A percentile compares a stretch with the other conserved stretches of the same genome.
phyloP scores from a whole-genome alignment of 2,797 vertebrate genomes.

The Bryconaethiops microstoma region DNA sequence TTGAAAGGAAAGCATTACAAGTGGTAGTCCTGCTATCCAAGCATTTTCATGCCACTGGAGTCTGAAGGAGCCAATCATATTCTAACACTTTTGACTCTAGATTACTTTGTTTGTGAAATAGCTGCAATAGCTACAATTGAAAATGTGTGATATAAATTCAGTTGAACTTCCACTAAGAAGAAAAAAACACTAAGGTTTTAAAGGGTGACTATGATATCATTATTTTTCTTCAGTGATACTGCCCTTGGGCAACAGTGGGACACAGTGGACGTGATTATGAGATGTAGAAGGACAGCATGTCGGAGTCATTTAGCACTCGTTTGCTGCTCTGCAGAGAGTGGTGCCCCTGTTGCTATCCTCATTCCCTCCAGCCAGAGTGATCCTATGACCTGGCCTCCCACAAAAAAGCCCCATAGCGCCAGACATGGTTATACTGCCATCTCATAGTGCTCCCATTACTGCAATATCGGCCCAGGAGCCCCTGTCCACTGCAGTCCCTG shows the following conservation, averaged over 20 bases:
- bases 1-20: neutral
- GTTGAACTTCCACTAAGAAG: neutral
- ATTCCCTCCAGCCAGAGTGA: constrained; percentile 7
- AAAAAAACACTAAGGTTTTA: constrained; percentile 1
- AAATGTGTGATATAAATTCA: neutral
- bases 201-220: constrained; percentile 6
- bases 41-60: neutral
- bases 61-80: neutral
- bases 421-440: constrained; percentile 7
- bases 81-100: neutral
- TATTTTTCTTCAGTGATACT: constrained; percentile 13
- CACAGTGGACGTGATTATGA: constrained; percentile 20
- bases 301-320: constrained; percentile 20
- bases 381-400: neutral
- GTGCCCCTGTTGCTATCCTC: constrained; percentile 14
- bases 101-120: constrained; percentile 12
- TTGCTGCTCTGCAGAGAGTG: constrained; percentile 4
- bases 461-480: constrained; percentile 9
- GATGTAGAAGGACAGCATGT: constrained; percentile 24
- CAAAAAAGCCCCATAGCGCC: constrained; percentile 17
- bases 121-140: neutral
- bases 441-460: constrained; percentile 10
- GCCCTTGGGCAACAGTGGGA: constrained; percentile 16
- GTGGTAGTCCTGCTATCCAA: neutral
- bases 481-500: constrained; percentile 1